Evolutionary conservation across 2,888 invertebrate genomes (phyloP).

Genomic region (Perithous albicinctus): DNA sequence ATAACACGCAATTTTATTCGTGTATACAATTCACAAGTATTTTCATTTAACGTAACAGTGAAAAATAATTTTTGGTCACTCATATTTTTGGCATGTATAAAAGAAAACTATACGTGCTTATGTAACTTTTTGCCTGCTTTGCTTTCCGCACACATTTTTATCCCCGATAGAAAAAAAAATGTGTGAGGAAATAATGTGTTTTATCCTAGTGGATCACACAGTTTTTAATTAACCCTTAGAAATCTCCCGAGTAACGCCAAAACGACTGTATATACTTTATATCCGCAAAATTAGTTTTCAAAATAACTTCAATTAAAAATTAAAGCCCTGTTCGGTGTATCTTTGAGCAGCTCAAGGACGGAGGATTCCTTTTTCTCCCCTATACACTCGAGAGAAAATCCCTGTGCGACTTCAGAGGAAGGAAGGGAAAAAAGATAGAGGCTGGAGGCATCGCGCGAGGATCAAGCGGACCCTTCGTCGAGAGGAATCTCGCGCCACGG

Average conservation of each 20-base stretch:
- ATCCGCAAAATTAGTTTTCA: constrained; percentile 34
- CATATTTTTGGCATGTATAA: too few relatives aligned
- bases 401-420: constrained; percentile 6
- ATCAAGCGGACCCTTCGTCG: constrained; percentile 35
- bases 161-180: too few relatives aligned
- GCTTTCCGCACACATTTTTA: neutral
- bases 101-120: too few relatives aligned
- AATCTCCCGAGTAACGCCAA: neutral
- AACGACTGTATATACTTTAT: constrained; percentile 14
- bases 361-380: constrained; percentile 15
- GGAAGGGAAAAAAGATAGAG: constrained; percentile 24
- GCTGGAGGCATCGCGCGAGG: constrained; percentile 45
- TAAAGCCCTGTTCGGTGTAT: constrained; percentile 42
- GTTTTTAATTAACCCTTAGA: constrained; percentile 9
- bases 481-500: constrained; percentile 13
- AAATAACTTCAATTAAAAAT: constrained; percentile 60
- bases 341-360: constrained; percentile 25
- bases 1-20: too few relatives aligned
- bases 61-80: too few relatives aligned
- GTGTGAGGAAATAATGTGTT: too few relatives aligned
- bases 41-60: too few relatives aligned
- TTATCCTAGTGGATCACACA: neutral
- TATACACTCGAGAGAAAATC: constrained; percentile 37
- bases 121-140: too few relatives aligned
- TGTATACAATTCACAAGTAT: too few relatives aligned